phyloP scores from a whole-genome alignment of 2,113 vertebrate genomes.

The Chaetodon auriga region DNA sequence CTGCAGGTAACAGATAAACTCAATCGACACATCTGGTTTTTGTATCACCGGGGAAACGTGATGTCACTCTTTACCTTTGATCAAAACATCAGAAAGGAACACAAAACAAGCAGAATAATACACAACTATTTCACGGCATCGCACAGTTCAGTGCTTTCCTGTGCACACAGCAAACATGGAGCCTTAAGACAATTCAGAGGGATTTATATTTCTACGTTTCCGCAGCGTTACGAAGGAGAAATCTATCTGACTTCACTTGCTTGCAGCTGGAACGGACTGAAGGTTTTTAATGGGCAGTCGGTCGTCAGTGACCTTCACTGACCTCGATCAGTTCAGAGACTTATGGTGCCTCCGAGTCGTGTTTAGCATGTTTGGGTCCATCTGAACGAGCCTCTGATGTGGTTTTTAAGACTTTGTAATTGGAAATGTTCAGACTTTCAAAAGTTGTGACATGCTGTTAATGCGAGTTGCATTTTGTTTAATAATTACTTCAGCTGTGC shows the following conservation, averaged over 20 bases:
- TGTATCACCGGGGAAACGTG: not conserved
- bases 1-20: not conserved
- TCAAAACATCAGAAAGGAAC: not conserved
- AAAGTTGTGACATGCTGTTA: too few species aligned
- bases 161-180: not conserved
- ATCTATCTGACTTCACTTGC: too few species aligned
- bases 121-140: not conserved
- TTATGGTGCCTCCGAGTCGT: not conserved
- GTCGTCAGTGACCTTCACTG: not conserved
- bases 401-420: not conserved
- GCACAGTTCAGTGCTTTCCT: not conserved
- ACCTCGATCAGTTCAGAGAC: not conserved
- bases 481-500: too few species aligned
- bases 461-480: too few species aligned
- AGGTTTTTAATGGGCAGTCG: not conserved
- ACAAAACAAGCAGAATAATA: not conserved
- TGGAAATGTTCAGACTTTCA: too few species aligned
- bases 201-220: not conserved
- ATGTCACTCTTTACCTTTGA: not conserved
- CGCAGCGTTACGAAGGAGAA: too few species aligned
- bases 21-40: slow-evolving; percentile 1
- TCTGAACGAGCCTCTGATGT: not conserved
- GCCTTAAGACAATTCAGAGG: not conserved
- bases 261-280: not conserved
- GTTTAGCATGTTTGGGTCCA: not conserved